Evolutionary conservation across 2,888 invertebrate genomes (phyloP), one percentile per base, ranked within the genome.

Genomic region (Dasysyrphus albostriatus): DNA sequence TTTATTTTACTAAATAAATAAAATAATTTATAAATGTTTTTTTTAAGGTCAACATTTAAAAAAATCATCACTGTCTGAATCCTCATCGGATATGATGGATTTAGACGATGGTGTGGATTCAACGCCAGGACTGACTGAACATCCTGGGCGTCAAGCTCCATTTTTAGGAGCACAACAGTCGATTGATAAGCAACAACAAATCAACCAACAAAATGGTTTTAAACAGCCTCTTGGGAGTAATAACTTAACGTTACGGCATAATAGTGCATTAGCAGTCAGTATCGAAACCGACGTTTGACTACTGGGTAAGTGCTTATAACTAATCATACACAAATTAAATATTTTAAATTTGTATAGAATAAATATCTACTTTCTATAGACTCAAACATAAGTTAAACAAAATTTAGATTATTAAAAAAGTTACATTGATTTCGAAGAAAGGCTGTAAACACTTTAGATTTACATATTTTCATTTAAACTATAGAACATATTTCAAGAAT

Each of bases 281-380:
- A 96, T 96, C 94, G 98, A 98, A 95, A 98, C 98, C 94, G 98
- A 98, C 94, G 98, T 98, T 96, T 98, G 97, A 98, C 97, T 96
- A 96, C 95, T 95, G 95, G 96, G 97, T 97, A 93, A 94, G 94
- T 92, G 2, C 2, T 5, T 32, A 32, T 32, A n/a, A n/a, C n/a
- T n/a, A n/a, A n/a, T n/a, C n/a, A n/a, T n/a, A n/a, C n/a, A n/a
- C n/a, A n/a, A n/a, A n/a, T n/a, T n/a, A n/a, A n/a, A n/a, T n/a
- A n/a, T n/a, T n/a, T n/a, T n/a, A n/a, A n/a, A n/a, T n/a, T n/a
- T n/a, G n/a, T n/a, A n/a, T n/a, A n/a, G n/a, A n/a, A n/a, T n/a
- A 6, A 32, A 32, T 32, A 32, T 32, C 24, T 24, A 24, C 24
- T 24, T 4, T 3, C 32, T 32, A 32, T 2, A 5, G 2, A 24